Conservation (phyloP, 2,888 invertebrate species). For the Agyllia agylla region DNA sequence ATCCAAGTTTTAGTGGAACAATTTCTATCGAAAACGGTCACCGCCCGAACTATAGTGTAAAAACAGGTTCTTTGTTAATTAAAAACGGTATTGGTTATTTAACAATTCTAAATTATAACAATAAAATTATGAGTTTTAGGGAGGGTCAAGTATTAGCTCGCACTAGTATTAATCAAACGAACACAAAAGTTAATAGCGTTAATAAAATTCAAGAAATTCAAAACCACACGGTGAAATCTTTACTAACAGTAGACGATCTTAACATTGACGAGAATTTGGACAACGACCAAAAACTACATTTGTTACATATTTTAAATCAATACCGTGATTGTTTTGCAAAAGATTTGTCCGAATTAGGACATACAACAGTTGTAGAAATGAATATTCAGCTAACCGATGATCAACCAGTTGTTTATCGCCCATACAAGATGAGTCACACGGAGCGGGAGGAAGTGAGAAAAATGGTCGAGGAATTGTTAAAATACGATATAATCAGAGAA, state of each 20-base stretch:
- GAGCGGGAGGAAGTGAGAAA: neutral
- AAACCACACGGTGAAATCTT: neutral
- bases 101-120: neutral
- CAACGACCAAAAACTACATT: neutral
- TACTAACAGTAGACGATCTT: neutral
- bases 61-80: neutral
- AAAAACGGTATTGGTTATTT: neutral
- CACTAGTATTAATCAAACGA: neutral
- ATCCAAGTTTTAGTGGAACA: neutral
- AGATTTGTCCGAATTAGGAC: neutral
- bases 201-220: neutral
- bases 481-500: neutral
- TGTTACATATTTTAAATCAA: neutral
- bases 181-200: neutral
- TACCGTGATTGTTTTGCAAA: neutral
- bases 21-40: neutral
- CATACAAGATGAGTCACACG: neutral
- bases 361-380: neutral
- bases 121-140: neutral
- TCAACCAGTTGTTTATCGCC: neutral
- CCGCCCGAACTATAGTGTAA: neutral
- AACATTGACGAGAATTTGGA: neutral
- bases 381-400: neutral
- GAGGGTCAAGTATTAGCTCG: neutral
- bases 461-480: neutral